Evolutionary conservation across 2,797 vertebrate species (phyloP).

Genomic region (Gambusia yucatana): DNA sequence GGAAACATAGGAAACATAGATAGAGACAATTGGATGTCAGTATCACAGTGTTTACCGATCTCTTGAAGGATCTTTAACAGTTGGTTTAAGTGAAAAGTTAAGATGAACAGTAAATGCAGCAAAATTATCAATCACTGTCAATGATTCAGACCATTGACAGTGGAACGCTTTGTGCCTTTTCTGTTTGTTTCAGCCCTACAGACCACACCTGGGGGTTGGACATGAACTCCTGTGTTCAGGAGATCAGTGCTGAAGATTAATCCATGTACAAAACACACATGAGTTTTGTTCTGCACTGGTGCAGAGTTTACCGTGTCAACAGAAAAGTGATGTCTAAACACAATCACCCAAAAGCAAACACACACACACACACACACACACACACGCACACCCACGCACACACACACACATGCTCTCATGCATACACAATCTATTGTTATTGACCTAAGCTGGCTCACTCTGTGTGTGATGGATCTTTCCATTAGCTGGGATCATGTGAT

Average conservation of each 20-base stretch:
- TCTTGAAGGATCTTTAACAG: no score
- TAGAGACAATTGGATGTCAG: no score
- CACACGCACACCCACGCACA: background rate
- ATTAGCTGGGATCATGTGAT: slow-evolving; percentile 67
- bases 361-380: slow-evolving; percentile 10
- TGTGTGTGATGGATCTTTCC: slow-evolving; percentile 64
- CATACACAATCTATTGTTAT: slow-evolving; percentile 48
- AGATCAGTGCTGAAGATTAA: slow-evolving; percentile 2
- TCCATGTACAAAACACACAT: slow-evolving; percentile 36
- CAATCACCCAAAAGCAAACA: slow-evolving; percentile 45
- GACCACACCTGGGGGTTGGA: slow-evolving; percentile 13
- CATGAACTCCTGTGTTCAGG: background rate
- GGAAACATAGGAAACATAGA: no score
- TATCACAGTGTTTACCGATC: no score
- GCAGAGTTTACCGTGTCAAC: slow-evolving; percentile 73
- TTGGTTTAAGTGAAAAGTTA: no score
- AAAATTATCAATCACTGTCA: background rate
- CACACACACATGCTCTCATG: background rate
- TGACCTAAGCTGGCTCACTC: slow-evolving; percentile 45
- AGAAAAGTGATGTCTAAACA: slow-evolving; percentile 74
- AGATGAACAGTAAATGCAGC: no score
- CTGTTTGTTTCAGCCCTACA: background rate
- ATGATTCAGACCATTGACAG: background rate
- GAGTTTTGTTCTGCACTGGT: slow-evolving; percentile 43
- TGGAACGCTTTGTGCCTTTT: background rate